Conservation (phyloP, 2,888 invertebrate genomes). For the Apotomis capreana region DNA sequence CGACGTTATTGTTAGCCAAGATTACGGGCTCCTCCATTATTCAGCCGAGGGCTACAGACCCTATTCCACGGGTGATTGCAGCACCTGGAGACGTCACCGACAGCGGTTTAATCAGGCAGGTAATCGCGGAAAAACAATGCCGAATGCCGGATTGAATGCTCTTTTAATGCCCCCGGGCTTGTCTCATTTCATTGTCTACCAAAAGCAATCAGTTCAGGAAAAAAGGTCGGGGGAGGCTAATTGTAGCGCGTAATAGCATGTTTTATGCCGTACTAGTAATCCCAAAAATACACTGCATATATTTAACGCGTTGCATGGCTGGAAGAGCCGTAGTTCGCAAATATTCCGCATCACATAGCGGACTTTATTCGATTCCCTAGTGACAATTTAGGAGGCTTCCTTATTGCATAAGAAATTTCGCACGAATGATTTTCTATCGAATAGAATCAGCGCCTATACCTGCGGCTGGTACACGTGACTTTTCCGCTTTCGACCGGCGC, state of each 20-base stretch:
- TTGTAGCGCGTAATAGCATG: slow-evolving; percentile 21
- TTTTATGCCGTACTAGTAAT: not conserved
- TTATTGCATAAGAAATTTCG: slow-evolving; percentile 65
- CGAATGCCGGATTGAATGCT: slow-evolving; percentile 48
- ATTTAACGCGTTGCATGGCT: slow-evolving; percentile 29
- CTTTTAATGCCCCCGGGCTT: slow-evolving; percentile 38
- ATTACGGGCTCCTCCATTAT: slow-evolving; percentile 76
- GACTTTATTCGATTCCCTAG: slow-evolving; percentile 52
- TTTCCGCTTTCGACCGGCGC: slow-evolving; percentile 7
- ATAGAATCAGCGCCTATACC: slow-evolving; percentile 46
- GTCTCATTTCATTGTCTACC: slow-evolving; percentile 32
- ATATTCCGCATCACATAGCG: slow-evolving; percentile 44
- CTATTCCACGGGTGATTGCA: slow-evolving; percentile 74
- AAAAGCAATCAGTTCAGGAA: slow-evolving; percentile 35
- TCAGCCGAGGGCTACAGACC: slow-evolving; percentile 64
- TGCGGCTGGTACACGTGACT: slow-evolving; percentile 40
- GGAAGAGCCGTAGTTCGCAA: slow-evolving; percentile 44
- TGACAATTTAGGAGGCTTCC: slow-evolving; percentile 60
- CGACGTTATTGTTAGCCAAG: slow-evolving; percentile 75
- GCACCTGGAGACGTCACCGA: slow-evolving; percentile 56
- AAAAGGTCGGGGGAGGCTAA: slow-evolving; percentile 34
- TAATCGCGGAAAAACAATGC: slow-evolving; percentile 78
- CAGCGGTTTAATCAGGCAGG: slow-evolving; percentile 75
- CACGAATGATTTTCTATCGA: slow-evolving; percentile 66
- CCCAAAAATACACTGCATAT: not conserved